Evolutionary conservation across 2,797 vertebrate species (phyloP), one percentile per base, ranked within the genome.

Genomic region (Galago senegalensis): DNA sequence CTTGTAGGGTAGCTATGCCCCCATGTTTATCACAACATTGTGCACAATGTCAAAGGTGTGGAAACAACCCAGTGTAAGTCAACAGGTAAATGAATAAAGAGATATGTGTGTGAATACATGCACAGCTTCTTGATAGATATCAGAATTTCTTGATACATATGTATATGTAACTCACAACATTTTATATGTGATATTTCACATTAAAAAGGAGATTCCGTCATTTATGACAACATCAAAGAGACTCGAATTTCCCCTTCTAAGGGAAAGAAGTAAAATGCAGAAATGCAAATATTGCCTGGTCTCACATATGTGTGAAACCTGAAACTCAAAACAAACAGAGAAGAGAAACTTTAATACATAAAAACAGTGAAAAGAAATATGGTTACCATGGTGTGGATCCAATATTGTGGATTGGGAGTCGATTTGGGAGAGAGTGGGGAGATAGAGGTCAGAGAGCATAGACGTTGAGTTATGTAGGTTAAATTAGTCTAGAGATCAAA

Each of bases 351-450:
- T 17, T 58, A 82, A 72, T 72, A 25, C 21, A 27, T 72, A 46
- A 10, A 46, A 72, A 81, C 14, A 69, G 27, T 40, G 3, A 37
- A 2, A 23, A 69, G 13, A 72, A n/a, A 73, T 13, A 20, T 56
- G 43, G 1, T 14, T 43, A 46, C 9, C 49, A 23, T 27, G 12
- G 56, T 21, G 21, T 7, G 1, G 40, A 43, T 43, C 40, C 40
- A 43, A 43, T 43, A 43, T 43, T 43, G 40, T 43, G 40, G 40
- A 7, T 43, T 43, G 40, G 40, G 40, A 43, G 40, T 43, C 5
- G 6, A 20, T 16, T 13, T 40, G 0, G 20, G 29, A 20, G 27
- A 18, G 0, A 0, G 13, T n/a, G 46, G 16, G 9, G 31, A 13
- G 34, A 87, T 20, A 43, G 37, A 40, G 11, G 4, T 56, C 21